phyloP scores from a whole-genome alignment of 2,113 vertebrate genomes.

The Dasyprocta punctata region DNA sequence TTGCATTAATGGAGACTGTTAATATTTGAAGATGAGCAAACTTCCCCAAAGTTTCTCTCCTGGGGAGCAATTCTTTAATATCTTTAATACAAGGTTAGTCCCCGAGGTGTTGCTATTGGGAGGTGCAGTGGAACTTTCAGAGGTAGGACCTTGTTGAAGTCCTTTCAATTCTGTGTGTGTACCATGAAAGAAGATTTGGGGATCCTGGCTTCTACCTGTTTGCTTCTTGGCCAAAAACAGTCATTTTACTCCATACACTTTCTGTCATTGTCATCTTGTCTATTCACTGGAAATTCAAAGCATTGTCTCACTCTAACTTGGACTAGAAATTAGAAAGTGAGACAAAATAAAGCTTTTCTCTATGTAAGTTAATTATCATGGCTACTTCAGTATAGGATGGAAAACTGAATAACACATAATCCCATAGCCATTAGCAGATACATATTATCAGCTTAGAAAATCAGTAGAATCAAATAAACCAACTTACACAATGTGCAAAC shows the following conservation, averaged over 20 bases:
- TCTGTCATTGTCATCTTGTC: accelerated
- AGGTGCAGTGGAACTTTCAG: background rate
- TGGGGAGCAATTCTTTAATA: background rate
- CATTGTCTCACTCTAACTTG: background rate
- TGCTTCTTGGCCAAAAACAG: background rate
- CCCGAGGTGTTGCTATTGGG: too few relatives aligned
- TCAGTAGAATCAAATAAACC: background rate
- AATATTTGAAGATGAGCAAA: background rate
- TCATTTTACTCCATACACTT: background rate
- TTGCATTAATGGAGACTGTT: background rate
- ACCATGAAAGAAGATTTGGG: too few relatives aligned
- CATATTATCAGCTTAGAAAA: conserved; percentile 14
- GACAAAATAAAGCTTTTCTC: background rate
- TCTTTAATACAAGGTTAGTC: background rate
- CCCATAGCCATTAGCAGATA: background rate
- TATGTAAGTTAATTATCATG: background rate
- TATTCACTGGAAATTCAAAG: background rate
- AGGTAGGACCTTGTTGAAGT: background rate
- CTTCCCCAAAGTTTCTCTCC: background rate
- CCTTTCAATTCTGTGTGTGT: background rate
- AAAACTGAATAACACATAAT: background rate
- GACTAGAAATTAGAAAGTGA: background rate
- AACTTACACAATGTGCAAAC: background rate
- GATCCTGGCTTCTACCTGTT: background rate
- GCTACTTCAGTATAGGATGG: background rate